Evolutionary conservation across 1,140 invertebrate genomes (phyloP), one percentile per base, ranked within the genome.

Genomic region (Pentalonia nigronervosa): DNA sequence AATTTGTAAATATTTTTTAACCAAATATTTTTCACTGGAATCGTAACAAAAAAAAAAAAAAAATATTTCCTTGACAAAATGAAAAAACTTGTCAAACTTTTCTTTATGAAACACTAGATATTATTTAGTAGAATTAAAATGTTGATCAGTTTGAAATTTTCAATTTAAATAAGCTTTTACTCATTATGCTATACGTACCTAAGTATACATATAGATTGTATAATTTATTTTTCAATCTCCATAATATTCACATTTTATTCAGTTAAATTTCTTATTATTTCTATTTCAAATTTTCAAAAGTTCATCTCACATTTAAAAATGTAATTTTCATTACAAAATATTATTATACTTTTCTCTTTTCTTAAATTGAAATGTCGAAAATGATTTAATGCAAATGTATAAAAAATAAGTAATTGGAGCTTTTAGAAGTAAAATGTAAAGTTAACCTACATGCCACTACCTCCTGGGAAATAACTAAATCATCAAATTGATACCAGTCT

Each of bases 241-340:
- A 9, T 88, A 76, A 76, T 50, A 23, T 50, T 50, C 23, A 21
- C 7, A 14, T 88, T 88, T 88, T 50, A 50, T 50, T n/a, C 23
- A 34, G 30, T 34, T n/a, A 50, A 88, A 88, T 48, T n/a, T 87
- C 45, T 87, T n/a, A 87, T 48, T 87, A 48, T 21, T 88, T 88
- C 14, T n/a, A 21, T 48, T 87, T 87, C 25, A 87, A 87, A 88
- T n/a, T 50, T n/a, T 88, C 47, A 21, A 34, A 88, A 25, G 23
- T 47, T 47, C 45, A 47, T 34, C 8, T 34, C 47, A 21, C 47
- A n/a, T 88, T 88, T 21, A 50, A n/a, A 87, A 50, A 50, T 11
- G 30, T 34, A 50, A 34, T n/a, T 88, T 50, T 88, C 47, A 23
- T 34, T 88, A 88, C 2, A 50, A 21, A 25, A 50, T 47, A 25